phyloP scores from a whole-genome alignment of 2,888 invertebrate genomes.

The Ochropleura leucogaster region DNA sequence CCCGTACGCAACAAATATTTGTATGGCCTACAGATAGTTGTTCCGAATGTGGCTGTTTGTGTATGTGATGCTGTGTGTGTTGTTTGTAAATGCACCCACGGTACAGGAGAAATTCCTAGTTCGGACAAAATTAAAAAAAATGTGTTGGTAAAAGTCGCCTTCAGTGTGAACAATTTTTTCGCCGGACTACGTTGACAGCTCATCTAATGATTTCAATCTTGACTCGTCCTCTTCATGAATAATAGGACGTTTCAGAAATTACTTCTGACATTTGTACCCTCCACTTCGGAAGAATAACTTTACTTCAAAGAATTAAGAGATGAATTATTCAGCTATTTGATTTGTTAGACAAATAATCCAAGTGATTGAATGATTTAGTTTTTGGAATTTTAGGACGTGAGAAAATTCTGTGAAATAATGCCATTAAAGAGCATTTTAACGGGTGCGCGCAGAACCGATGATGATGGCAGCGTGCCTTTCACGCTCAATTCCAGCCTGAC shows the following conservation, averaged over 20 bases:
- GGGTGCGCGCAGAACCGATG: too few relatives aligned
- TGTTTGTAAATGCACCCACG: too few relatives aligned
- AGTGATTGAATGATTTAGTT: constrained; percentile 12
- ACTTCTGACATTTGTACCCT: constrained; percentile 34
- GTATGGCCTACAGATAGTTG: too few relatives aligned
- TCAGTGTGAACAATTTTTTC: neutral
- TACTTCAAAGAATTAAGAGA: constrained; percentile 22
- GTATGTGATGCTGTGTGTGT: too few relatives aligned
- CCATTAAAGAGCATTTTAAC: too few relatives aligned
- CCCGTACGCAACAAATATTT: too few relatives aligned
- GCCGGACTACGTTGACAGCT: neutral
- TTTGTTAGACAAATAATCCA: constrained; percentile 24
- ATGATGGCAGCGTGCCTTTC: too few relatives aligned
- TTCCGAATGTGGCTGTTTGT: too few relatives aligned
- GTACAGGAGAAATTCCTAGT: too few relatives aligned
- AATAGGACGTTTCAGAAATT: constrained; percentile 35
- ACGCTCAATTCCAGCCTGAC: too few relatives aligned
- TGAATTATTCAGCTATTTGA: constrained; percentile 48
- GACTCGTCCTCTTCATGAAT: constrained; percentile 21
- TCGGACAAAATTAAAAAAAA: too few relatives aligned
- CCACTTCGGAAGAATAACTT: constrained; percentile 37
- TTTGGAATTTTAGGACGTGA: neutral
- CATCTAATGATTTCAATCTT: neutral
- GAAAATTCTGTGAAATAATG: neutral
- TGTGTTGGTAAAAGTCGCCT: too few relatives aligned